Evolutionary conservation across 2,797 vertebrate species (phyloP).

Genomic region (Eptatretus atami): DNA sequence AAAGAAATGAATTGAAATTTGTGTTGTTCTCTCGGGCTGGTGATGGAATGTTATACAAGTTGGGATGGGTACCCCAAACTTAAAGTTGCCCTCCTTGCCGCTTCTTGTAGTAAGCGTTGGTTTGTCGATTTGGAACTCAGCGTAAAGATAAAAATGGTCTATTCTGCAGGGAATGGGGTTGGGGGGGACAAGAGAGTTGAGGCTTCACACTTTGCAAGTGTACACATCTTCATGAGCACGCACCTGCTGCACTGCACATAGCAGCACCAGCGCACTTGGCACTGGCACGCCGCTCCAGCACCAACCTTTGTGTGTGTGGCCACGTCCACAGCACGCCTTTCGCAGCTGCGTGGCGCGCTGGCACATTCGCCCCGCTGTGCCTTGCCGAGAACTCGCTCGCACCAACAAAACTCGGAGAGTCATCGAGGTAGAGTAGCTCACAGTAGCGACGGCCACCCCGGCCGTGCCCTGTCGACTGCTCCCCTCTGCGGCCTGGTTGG

Average conservation of each 20-base stretch:
- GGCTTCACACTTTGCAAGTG: constrained; percentile 46
- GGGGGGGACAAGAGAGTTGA: constrained; percentile 4
- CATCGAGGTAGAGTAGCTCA: constrained; percentile 66
- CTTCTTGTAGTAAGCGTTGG: too few species aligned
- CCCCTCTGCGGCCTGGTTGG: constrained; percentile 74
- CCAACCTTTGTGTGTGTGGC: constrained; percentile 81
- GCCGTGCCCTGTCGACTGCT: constrained; percentile 28
- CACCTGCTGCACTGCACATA: constrained; percentile 95
- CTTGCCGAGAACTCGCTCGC: constrained; percentile 56
- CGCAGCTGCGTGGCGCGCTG: constrained; percentile 95
- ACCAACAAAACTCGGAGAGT: constrained; percentile 81
- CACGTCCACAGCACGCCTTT: constrained; percentile 79
- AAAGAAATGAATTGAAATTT: too few species aligned
- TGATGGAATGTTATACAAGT: too few species aligned
- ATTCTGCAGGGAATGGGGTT: too few species aligned
- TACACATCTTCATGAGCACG: constrained; percentile 89
- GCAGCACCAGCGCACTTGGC: constrained; percentile 97
- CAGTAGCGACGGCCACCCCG: constrained; percentile 22
- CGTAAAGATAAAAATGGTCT: too few species aligned
- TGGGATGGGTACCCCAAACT: too few species aligned
- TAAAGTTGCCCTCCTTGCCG: too few species aligned
- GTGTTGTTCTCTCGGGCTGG: too few species aligned
- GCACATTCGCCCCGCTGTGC: constrained; percentile 61
- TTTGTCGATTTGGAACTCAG: too few species aligned
- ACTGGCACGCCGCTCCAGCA: constrained; percentile 77